phyloP scores from a whole-genome alignment of 2,113 vertebrate species.

The Kryptolebias marmoratus region DNA sequence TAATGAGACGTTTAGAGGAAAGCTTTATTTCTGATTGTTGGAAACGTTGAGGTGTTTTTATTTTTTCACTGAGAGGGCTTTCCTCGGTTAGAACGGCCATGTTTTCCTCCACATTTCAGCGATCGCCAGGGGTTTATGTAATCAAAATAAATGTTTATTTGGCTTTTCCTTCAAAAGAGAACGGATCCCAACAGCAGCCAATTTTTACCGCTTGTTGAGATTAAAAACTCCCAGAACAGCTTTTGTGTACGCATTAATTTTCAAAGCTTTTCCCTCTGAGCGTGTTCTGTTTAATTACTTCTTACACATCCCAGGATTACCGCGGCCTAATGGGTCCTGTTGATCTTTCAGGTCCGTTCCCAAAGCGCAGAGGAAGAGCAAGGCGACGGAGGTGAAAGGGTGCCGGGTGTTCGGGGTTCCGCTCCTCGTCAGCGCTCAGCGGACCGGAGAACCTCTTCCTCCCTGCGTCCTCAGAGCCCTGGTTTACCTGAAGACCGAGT shows the following conservation, averaged over 20 bases:
- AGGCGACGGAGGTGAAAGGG: slow-evolving; percentile 80
- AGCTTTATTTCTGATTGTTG: no score
- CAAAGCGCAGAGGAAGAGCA: slow-evolving; percentile 82
- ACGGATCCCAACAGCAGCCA: slow-evolving; percentile 6
- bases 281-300: neutral
- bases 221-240: slow-evolving; percentile 11
- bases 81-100: no score
- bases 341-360: slow-evolving; percentile 83
- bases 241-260: slow-evolving; percentile 16
- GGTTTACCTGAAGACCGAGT: slow-evolving; percentile 82
- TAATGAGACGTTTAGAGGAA: neutral
- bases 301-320: neutral
- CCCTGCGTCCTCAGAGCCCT: slow-evolving; percentile 85
- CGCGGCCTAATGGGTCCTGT: neutral
- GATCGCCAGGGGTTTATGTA: slow-evolving; percentile 38
- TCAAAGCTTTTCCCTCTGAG: neutral
- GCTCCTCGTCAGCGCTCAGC: slow-evolving; percentile 82
- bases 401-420: slow-evolving; percentile 87
- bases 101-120: slow-evolving; percentile 10
- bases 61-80: no score
- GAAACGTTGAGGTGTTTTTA: no score
- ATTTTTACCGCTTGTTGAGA: slow-evolving; percentile 16
- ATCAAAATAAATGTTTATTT: slow-evolving; percentile 50
- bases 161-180: slow-evolving; percentile 54
- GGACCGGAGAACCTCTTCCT: slow-evolving; percentile 84